These are phyloP conservation scores for Anas platyrhynchos DNA, from an alignment of 2,113 vertebrate genomes.

Conservation along the genomic window DNA sequence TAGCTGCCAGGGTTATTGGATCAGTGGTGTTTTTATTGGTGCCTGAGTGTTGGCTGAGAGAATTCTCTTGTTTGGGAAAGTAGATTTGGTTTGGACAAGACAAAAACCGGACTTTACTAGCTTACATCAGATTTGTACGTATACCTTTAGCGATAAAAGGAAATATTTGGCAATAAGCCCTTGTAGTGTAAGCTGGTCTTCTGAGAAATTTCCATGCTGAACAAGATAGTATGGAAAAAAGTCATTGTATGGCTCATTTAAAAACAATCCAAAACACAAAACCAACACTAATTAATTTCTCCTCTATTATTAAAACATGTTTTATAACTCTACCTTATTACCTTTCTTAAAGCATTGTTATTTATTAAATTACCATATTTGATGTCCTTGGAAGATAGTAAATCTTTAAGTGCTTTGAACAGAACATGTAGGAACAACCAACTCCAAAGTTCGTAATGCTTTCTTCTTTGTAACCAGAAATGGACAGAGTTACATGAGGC, in stretches of 20 bases:
- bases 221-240: neutral
- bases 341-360: neutral
- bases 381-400: neutral
- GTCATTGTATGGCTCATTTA: neutral
- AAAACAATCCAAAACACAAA: no score
- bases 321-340: neutral
- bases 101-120: neutral
- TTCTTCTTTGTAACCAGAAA: neutral
- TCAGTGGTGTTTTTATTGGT: neutral
- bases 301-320: neutral
- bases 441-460: neutral
- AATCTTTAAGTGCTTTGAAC: slow-evolving; percentile 44
- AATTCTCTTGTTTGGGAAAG: neutral
- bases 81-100: neutral
- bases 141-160: neutral
- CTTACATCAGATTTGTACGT: neutral
- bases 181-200: neutral
- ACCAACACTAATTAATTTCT: neutral
- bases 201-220: neutral
- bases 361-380: slow-evolving; percentile 11
- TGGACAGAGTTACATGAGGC: neutral
- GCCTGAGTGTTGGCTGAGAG: neutral
- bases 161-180: neutral
- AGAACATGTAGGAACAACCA: slow-evolving; percentile 3
- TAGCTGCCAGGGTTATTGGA: neutral